Evolutionary conservation across 2,113 vertebrate genomes (phyloP), one percentile per base, ranked within the genome.

Genomic region (Ardeotis arabs): DNA sequence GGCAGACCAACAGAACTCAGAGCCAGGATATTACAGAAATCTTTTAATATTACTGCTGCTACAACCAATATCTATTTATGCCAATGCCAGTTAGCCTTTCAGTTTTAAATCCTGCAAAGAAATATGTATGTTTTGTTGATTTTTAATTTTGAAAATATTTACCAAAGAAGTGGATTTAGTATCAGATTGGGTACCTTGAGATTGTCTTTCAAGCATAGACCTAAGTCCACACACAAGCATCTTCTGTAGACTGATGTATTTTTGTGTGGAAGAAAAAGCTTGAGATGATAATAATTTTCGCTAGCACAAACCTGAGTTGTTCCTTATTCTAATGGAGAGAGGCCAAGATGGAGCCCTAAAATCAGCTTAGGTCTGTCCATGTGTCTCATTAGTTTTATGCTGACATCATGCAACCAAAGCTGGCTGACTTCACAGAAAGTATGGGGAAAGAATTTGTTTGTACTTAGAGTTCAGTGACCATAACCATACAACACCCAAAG

Each of bases 381-480:
- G 27, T 19, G 4, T 53, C 47, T 58, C 44, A 28, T 3, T 39
- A 25, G 5, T 39, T 83, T 91, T 39, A 37, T 19, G 44, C 22
- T 81, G 49, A 31, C 6, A 16, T 59, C 14, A 68, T 23, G 21
- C 31, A 84, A 15, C 10, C 21, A 69, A 69, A 60, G 5, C 9
- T 70, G 50, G 5, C 6, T 84, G 12, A 22, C 8, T 22, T 90
- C 20, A 64, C 0, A 0, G 17, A 69, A 81, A 72, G 6, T 21
- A 20, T 5, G 5, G 39, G 12, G 37, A 80, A 80, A 75, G 4
- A 1, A 49, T 39, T 59, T 50, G 3, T 6, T 72, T 41, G 17
- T 62, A 24, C 31, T 74, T 58, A 58, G 27, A 70, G 12, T 10
- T 66, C 28, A 49, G 45, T 49, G 41, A 58, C 35, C 24, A 21